These are phyloP conservation scores for Caenorhabditis elegans DNA, from an alignment of 1,140 invertebrate species.

Conservation along the genomic window WBcel235 BX284604.4:17366001-17366500, in stretches of 20 bases:
- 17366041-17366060: not conserved
- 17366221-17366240: slow-evolving; percentile 36
- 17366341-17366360: slow-evolving; percentile 31
- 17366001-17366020: not conserved
- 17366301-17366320: not conserved
- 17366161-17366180: no score
- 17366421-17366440: not conserved
- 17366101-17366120: not conserved
- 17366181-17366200: no score
- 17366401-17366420: slow-evolving; percentile 23
- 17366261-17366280: slow-evolving; percentile 45
- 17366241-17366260: slow-evolving; percentile 41
- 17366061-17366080: not conserved
- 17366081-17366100: slow-evolving; percentile 19
- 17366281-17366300: no score
- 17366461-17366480: not conserved
- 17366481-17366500: not conserved
- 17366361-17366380: slow-evolving; percentile 16
- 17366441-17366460: not conserved
- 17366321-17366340: slow-evolving; percentile 24
- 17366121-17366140: no score
- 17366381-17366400: slow-evolving; percentile 38
- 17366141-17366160: no score
- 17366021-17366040: not conserved
- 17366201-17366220: slow-evolving; percentile 27